Percentiles rank a stretch among this genome's conserved stretches.
These are phyloP conservation scores for Holothuria leucospilota DNA, from an alignment of 53 echinoderm and acorn worm species.

Conservation along the genomic window DNA sequence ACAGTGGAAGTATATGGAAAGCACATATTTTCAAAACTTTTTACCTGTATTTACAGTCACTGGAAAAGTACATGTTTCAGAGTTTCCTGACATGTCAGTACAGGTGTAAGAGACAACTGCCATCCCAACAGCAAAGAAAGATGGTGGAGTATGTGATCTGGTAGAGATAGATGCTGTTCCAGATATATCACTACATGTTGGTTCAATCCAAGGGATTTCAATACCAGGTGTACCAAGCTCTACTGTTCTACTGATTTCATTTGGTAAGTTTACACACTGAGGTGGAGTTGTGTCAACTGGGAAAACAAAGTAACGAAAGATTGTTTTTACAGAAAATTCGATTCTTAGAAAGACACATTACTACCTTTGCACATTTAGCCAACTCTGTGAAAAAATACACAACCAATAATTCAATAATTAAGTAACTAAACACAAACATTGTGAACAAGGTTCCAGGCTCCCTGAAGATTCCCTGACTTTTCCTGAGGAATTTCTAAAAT, in stretches of 20 bases:
- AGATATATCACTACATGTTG: slow-evolving; percentile 28
- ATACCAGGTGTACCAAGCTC: slow-evolving; percentile 47
- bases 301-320: too few relatives aligned
- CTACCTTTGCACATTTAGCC: too few relatives aligned
- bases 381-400: too few relatives aligned
- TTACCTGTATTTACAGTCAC: not conserved
- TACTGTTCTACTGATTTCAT: slow-evolving; percentile 30
- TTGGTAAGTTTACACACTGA: slow-evolving; percentile 19
- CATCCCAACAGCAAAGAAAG: slow-evolving; percentile 47
- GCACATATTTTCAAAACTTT: too few relatives aligned
- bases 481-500: too few relatives aligned
- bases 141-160: slow-evolving; percentile 38
- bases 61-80: not conserved
- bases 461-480: too few relatives aligned
- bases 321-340: too few relatives aligned
- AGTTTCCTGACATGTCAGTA: slow-evolving; percentile 33
- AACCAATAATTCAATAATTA: too few relatives aligned
- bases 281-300: slow-evolving; percentile 33
- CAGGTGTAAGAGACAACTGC: slow-evolving; percentile 66
- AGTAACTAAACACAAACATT: too few relatives aligned
- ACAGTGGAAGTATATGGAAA: too few relatives aligned
- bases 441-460: too few relatives aligned
- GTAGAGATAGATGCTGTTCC: slow-evolving; percentile 18
- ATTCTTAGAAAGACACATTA: too few relatives aligned
- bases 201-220: not conserved